Evolutionary conservation across 1,140 invertebrate genomes (phyloP).

Genomic region (Nebria ingens): DNA sequence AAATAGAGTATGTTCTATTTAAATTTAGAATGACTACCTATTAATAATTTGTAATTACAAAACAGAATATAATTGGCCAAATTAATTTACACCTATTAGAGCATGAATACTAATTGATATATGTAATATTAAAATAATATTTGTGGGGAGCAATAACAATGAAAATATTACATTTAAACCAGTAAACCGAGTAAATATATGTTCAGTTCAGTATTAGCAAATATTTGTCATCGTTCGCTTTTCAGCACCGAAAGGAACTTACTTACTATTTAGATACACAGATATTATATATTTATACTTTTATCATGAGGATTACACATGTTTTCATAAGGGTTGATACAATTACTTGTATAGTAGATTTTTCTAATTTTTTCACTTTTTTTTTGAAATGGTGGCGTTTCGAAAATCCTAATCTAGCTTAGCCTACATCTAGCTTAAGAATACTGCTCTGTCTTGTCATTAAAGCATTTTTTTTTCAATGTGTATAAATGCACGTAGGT

Average conservation of each 20-base stretch:
- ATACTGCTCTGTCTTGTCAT: constrained; percentile 15
- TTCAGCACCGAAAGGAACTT: constrained; percentile 6
- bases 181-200: no score
- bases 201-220: no score
- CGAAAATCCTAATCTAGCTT: constrained; percentile 4
- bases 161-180: no score
- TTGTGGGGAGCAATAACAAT: not conserved
- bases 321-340: constrained; percentile 15
- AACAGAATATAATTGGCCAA: no score
- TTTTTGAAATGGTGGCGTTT: constrained; percentile 16
- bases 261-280: not conserved
- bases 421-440: constrained; percentile 14
- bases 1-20: no score
- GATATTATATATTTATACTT: not conserved
- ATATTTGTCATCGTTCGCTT: not conserved
- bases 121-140: not conserved
- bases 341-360: constrained; percentile 18
- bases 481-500: constrained; percentile 16
- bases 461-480: constrained; percentile 10
- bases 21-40: no score
- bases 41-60: no score
- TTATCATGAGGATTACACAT: not conserved
- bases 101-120: not conserved
- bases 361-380: no score
- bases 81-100: no score